Conservation (phyloP, 1,140 invertebrate species). For the Leguminivora glycinivorella region DNA sequence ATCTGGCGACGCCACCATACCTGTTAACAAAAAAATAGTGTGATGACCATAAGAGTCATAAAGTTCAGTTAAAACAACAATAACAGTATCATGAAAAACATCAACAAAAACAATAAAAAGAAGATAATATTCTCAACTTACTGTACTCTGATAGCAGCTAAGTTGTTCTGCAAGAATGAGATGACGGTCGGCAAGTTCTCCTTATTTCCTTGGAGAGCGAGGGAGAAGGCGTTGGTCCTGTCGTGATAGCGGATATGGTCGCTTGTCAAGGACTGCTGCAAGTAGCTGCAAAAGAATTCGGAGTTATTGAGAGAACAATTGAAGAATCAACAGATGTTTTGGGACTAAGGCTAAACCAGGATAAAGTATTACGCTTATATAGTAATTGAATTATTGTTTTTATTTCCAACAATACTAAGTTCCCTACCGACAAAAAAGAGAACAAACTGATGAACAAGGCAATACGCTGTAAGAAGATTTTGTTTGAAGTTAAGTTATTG, state of each 20-base stretch:
- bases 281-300: slow-evolving; percentile 50
- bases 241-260: slow-evolving; percentile 65
- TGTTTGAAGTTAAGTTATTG: no score
- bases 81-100: not conserved
- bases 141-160: slow-evolving; percentile 42
- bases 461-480: no score
- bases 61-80: no score
- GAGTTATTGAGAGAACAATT: not conserved
- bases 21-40: slow-evolving; percentile 45
- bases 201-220: slow-evolving; percentile 62
- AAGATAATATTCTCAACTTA: slow-evolving; percentile 36
- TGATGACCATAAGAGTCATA: no score
- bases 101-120: no score
- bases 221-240: slow-evolving; percentile 59
- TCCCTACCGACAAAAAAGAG: no score
- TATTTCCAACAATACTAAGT: no score
- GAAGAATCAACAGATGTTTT: not conserved
- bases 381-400: no score
- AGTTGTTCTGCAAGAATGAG: slow-evolving; percentile 56
- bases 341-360: not conserved
- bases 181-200: slow-evolving; percentile 57
- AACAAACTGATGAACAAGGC: no score
- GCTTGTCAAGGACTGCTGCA: slow-evolving; percentile 53
- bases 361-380: not conserved
- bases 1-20: slow-evolving; percentile 54